Conservation (phyloP, 2,888 invertebrate species). For the Agrilus biguttatus region DNA sequence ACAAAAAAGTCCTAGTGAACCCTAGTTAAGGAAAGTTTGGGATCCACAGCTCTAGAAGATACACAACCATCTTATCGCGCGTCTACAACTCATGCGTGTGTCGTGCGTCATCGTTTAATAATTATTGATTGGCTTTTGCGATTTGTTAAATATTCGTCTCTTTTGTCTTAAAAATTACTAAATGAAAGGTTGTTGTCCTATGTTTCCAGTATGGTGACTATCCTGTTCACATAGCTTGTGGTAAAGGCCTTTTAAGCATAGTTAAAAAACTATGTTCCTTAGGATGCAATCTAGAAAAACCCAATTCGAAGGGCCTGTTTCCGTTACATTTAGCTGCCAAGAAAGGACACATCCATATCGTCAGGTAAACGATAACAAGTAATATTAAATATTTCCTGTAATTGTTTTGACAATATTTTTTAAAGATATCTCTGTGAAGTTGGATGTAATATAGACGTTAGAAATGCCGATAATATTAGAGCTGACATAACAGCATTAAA, state of each 20-base stretch:
- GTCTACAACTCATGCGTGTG: too few relatives aligned
- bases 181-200: neutral
- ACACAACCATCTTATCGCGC: too few relatives aligned
- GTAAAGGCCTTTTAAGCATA: slow-evolving; percentile 37
- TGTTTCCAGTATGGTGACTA: slow-evolving; percentile 39
- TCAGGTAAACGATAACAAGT: slow-evolving; percentile 29
- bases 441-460: slow-evolving; percentile 52
- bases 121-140: too few relatives aligned
- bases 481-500: slow-evolving; percentile 67
- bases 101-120: too few relatives aligned
- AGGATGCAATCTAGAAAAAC: slow-evolving; percentile 45
- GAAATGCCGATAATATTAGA: slow-evolving; percentile 53
- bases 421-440: slow-evolving; percentile 50
- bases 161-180: neutral
- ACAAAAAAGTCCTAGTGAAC: too few relatives aligned
- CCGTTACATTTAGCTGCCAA: slow-evolving; percentile 59
- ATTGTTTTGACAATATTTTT: slow-evolving; percentile 1
- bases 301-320: slow-evolving; percentile 44
- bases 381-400: neutral
- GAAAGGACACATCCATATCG: slow-evolving; percentile 55
- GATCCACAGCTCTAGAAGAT: too few relatives aligned
- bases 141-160: too few relatives aligned
- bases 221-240: slow-evolving; percentile 43
- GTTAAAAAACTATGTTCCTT: slow-evolving; percentile 44
- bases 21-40: too few relatives aligned